These are phyloP conservation scores for Sebastes minor DNA, from an alignment of 2,797 vertebrate species.

Conservation along the genomic window DNA sequence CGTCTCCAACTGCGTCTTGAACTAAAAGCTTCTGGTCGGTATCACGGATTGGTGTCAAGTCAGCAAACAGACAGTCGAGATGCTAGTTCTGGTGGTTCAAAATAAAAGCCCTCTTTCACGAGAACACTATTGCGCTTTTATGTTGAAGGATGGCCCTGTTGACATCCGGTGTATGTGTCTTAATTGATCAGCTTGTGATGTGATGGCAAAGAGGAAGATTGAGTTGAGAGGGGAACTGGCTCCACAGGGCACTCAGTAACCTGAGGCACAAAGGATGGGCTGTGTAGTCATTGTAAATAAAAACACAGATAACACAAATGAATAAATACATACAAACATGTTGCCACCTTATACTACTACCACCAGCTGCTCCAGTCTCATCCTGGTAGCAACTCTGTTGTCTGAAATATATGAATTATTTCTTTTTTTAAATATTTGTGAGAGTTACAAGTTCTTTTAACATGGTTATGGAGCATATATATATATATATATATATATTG, in stretches of 20 bases:
- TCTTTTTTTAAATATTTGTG: too few species aligned
- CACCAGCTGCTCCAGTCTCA: neutral
- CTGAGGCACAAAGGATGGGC: neutral
- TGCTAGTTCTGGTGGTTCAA: neutral
- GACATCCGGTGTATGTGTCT: neutral
- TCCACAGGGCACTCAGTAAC: neutral
- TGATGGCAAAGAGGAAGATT: neutral
- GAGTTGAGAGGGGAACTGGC: neutral
- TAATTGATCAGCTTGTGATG: conserved; percentile 4
- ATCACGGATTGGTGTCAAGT: neutral
- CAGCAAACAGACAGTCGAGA: neutral
- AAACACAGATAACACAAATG: neutral
- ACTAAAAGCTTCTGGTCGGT: conserved; percentile 3
- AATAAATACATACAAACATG: neutral
- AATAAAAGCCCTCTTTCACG: neutral
- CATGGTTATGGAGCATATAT: too few species aligned
- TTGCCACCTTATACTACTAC: neutral
- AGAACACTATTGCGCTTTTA: conserved; percentile 22
- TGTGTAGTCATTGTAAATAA: neutral
- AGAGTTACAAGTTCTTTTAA: too few species aligned
- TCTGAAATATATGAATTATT: too few species aligned
- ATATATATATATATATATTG: too few species aligned
- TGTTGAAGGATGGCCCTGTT: neutral
- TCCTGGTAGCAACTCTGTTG: neutral
- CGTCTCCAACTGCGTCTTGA: conserved; percentile 17